Conservation (phyloP, 37 sponge, comb jelly and placozoan species). For the Ianthella basta region DNA sequence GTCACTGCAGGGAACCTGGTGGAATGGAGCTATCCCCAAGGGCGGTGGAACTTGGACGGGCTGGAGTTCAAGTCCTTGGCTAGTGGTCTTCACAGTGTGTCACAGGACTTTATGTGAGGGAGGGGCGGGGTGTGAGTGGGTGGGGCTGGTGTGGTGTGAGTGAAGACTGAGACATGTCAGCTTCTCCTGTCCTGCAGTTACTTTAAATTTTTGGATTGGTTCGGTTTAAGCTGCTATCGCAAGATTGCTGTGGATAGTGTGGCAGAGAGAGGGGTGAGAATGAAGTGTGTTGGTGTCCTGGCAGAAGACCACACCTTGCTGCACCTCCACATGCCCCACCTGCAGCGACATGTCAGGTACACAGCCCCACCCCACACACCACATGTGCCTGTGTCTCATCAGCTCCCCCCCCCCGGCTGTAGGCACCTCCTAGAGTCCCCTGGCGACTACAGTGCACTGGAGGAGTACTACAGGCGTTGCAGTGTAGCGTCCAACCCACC, state of each 20-base stretch:
- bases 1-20: constrained; percentile 79
- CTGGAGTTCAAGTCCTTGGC: constrained; percentile 97
- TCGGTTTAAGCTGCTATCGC: constrained; percentile 89
- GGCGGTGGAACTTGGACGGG: constrained; percentile 65
- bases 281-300: constrained; percentile 96
- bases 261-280: constrained; percentile 94
- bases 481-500: not conserved
- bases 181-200: constrained; percentile 73
- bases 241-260: constrained; percentile 78
- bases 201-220: constrained; percentile 77
- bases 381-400: too few relatives aligned
- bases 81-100: constrained; percentile 91
- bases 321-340: constrained; percentile 82
- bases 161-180: not conserved
- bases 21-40: constrained; percentile 89
- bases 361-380: not conserved
- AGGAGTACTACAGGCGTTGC: constrained; percentile 69
- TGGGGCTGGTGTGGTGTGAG: not conserved
- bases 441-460: constrained; percentile 64
- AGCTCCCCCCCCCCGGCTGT: too few relatives aligned
- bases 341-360: constrained; percentile 77
- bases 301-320: constrained; percentile 67
- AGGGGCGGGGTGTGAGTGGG: not conserved
- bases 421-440: constrained; percentile 72
- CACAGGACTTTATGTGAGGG: constrained; percentile 86